Conservation (phyloP, 2,888 invertebrate species). For the Tiliacea citrago region DNA sequence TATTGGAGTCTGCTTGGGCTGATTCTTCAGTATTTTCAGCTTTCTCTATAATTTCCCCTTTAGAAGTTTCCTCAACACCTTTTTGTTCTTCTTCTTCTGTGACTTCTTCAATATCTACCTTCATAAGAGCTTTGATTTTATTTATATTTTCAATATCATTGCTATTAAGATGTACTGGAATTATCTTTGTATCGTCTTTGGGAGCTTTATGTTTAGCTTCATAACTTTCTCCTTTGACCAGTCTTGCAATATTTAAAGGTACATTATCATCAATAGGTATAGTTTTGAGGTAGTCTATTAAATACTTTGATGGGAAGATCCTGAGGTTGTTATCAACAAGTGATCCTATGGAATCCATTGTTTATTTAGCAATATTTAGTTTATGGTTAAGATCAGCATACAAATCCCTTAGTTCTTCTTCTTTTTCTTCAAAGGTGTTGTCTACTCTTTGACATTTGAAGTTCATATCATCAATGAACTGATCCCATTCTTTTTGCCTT, state of each 20-base stretch:
- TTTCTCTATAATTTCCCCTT: slow-evolving; percentile 35
- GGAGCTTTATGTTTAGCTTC: slow-evolving; percentile 59
- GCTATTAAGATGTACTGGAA: slow-evolving; percentile 70
- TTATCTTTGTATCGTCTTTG: slow-evolving; percentile 60
- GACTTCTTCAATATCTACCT: slow-evolving; percentile 38
- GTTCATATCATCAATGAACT: slow-evolving; percentile 95
- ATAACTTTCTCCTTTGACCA: slow-evolving; percentile 70
- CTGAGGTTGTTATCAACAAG: slow-evolving; percentile 92
- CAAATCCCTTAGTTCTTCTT: slow-evolving; percentile 93
- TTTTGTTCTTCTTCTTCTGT: slow-evolving; percentile 45
- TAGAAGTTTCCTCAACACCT: slow-evolving; percentile 33
- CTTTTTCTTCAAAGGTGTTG: slow-evolving; percentile 94
- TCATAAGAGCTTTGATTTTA: slow-evolving; percentile 72
- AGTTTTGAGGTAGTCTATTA: slow-evolving; percentile 89
- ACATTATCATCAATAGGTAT: slow-evolving; percentile 84
- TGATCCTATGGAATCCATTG: slow-evolving; percentile 90
- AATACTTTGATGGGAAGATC: slow-evolving; percentile 91
- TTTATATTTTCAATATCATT: slow-evolving; percentile 77
- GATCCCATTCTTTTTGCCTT: slow-evolving; percentile 92
- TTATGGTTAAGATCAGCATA: slow-evolving; percentile 94
- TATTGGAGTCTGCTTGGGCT: slow-evolving; percentile 39
- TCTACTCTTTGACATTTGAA: slow-evolving; percentile 94
- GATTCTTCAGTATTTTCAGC: slow-evolving; percentile 42
- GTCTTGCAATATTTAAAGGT: slow-evolving; percentile 89
- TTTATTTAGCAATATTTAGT: slow-evolving; percentile 90